Evolutionary conservation across 2,888 invertebrate species (phyloP), one percentile per base, ranked within the genome.

Genomic region (Drosophila subsilvestris): DNA sequence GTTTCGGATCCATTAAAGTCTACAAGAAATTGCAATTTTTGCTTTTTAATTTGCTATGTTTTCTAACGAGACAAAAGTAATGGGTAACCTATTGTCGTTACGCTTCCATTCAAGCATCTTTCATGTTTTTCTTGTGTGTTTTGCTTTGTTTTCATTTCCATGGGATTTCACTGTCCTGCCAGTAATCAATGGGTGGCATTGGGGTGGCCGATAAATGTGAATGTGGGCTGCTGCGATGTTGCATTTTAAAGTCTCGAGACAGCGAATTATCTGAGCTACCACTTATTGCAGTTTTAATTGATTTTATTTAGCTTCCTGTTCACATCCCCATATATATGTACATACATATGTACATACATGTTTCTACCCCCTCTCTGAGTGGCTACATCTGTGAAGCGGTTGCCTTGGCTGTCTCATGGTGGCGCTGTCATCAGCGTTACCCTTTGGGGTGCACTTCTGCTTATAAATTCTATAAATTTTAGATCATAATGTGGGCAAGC

Each of bases 391-490:
- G 18, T 47, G 44, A 20, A 44, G 56, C 9, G 50, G 25, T 47
- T 44, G 14, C 45, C 44, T 49, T 53, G 53, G 29, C 45, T 47
- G 25, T 27, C 43, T 47, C 48, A 42, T 59, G 61, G 50, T 55
- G 74, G 50, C 45, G 47, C 59, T 47, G 49, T 70, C 62, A 49
- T 44, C 49, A 32, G 60, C 63, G 62, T 77, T 69, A 74, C 77
- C 83, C 84, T 73, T 83, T 78, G 63, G 79, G 80, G 78, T 67
- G 70, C 63, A 71, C 68, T 56, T 32, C 71, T 88, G 75, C 70
- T 85, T 85, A 83, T 68, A 85, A 88, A 85, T 85, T 85, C 85
- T 85, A 85, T 85, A 86, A 86, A 85, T 85, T 88, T 85, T 85
- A 85, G 88, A 85, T 85, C 83, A 80, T 83, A 85, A 88, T 85